Evolutionary conservation across 2,797 vertebrate species (phyloP).

Genomic region (Crax fasciolata): DNA sequence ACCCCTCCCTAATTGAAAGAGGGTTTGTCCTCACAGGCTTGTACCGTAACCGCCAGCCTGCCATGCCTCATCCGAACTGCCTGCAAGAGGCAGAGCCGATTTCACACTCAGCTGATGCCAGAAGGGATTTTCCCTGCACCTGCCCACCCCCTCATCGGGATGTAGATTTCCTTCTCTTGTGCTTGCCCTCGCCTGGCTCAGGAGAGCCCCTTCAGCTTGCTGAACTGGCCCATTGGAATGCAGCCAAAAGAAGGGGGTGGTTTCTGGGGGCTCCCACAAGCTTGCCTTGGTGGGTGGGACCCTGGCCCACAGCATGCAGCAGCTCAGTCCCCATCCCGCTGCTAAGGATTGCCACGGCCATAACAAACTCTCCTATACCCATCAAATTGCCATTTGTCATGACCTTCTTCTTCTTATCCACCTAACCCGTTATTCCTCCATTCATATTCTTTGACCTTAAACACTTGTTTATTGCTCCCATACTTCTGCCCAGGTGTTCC

Average conservation of each 20-base stretch:
- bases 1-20: neutral
- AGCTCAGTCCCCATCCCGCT: neutral
- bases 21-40: neutral
- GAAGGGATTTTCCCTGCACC: neutral
- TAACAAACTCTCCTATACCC: fast-evolving
- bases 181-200: neutral
- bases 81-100: neutral
- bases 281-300: neutral
- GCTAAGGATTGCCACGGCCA: neutral
- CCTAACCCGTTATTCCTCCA: neutral
- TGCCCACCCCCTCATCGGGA: neutral
- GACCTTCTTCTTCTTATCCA: neutral
- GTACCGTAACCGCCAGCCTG: neutral
- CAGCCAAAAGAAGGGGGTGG: neutral
- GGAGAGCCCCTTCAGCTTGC: neutral
- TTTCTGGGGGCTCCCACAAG: neutral
- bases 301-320: fast-evolving
- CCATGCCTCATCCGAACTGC: neutral
- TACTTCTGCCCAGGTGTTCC: neutral
- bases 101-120: neutral
- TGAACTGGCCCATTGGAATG: neutral
- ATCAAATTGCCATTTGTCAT: neutral
- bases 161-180: neutral
- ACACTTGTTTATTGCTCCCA: neutral
- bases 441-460: neutral